phyloP scores from a whole-genome alignment of 2,113 vertebrate genomes.

The Myotis yumanensis region DNA sequence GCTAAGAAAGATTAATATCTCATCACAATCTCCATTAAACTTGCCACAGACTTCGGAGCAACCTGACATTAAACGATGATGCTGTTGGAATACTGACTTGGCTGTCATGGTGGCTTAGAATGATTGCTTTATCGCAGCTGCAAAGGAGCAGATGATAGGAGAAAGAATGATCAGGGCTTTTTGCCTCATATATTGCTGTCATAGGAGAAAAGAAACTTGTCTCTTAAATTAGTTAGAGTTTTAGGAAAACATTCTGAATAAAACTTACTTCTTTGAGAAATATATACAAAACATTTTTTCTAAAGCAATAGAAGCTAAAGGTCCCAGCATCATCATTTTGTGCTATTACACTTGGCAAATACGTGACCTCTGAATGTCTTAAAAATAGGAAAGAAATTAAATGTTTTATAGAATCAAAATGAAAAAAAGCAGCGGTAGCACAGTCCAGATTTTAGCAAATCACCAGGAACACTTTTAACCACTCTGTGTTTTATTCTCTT shows the following conservation, averaged over 20 bases:
- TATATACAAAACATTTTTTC: not conserved
- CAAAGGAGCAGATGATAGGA: not conserved
- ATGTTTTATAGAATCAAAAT: not conserved
- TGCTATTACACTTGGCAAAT: not conserved
- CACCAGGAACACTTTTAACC: not conserved
- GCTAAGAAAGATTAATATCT: slow-evolving; percentile 13
- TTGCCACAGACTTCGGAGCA: slow-evolving; percentile 16
- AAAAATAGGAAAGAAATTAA: slow-evolving; percentile 33
- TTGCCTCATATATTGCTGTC: not conserved
- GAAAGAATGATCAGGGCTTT: not conserved
- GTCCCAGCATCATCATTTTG: not conserved
- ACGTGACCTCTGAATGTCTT: not conserved
- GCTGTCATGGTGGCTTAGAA: not conserved
- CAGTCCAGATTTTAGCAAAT: not conserved
- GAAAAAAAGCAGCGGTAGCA: not conserved
- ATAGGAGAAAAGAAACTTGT: not conserved
- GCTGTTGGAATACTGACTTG: not conserved
- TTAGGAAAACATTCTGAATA: not conserved
- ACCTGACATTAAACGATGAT: not conserved
- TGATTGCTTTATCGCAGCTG: not conserved
- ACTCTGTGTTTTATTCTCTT: not conserved
- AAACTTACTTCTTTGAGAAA: not conserved
- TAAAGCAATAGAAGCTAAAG: not conserved
- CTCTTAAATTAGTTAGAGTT: slow-evolving; percentile 13
- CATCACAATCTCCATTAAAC: not conserved